Conservation (phyloP, 2,888 invertebrate genomes). For the Luffia ferchaultella region DNA sequence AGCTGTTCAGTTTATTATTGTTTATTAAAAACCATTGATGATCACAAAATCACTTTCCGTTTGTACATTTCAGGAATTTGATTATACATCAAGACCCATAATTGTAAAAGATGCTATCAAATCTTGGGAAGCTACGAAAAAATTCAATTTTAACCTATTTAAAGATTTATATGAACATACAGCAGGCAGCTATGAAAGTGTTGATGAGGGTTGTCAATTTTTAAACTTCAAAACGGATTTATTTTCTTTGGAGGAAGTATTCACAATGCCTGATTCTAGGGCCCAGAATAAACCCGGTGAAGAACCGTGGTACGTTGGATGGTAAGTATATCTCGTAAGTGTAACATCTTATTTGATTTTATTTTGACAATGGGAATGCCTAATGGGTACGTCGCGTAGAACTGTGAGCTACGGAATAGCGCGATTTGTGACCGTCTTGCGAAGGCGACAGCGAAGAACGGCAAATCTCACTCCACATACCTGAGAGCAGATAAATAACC, state of each 20-base stretch:
- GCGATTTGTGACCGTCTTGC: too few species aligned
- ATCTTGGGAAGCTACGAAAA: conserved; percentile 79
- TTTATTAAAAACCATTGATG: too few species aligned
- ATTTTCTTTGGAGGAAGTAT: conserved; percentile 77
- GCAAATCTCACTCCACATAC: too few species aligned
- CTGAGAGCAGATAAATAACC: too few species aligned
- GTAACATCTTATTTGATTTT: too few species aligned
- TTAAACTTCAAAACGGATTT: conserved; percentile 86
- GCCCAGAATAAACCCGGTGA: conserved; percentile 68
- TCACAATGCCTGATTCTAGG: conserved; percentile 75
- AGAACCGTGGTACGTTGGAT: conserved; percentile 89
- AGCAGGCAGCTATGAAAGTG: conserved; percentile 75
- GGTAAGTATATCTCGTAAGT: conserved; percentile 73
- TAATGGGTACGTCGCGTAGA: too few species aligned
- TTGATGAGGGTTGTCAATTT: conserved; percentile 86
- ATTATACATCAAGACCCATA: conserved; percentile 82
- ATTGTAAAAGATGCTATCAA: conserved; percentile 78
- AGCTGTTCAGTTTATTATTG: too few species aligned
- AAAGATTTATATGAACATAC: conserved; percentile 73
- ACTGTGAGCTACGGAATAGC: too few species aligned
- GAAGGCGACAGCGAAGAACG: too few species aligned
- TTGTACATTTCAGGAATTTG: conserved; percentile 56
- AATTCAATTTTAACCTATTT: conserved; percentile 73
- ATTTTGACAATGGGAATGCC: too few species aligned
- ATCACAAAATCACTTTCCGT: neutral